These are phyloP conservation scores for Pangasius mekongensis DNA, from an alignment of 2,797 vertebrate species.

Conservation along the genomic window DNA sequence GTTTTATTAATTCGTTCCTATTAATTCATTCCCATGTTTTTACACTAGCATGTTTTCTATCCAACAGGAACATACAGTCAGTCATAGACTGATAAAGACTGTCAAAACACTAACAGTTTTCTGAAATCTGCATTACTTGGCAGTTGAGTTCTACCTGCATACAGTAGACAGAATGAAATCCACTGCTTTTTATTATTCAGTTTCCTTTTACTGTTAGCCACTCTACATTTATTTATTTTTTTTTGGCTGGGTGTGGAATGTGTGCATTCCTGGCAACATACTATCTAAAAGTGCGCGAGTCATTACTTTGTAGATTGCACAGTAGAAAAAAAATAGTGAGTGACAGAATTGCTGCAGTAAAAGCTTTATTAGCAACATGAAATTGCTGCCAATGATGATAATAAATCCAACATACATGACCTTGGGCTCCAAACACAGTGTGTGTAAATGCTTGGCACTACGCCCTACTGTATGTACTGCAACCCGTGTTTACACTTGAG, in stretches of 20 bases:
- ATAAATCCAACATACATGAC: not conserved
- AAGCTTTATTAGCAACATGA: not conserved
- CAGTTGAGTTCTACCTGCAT: not conserved
- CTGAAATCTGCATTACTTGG: not conserved
- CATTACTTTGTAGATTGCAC: not conserved
- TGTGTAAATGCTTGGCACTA: conserved; percentile 13
- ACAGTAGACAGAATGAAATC: conserved; percentile 2
- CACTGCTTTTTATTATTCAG: not conserved
- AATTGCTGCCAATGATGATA: not conserved
- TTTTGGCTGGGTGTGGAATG: not conserved
- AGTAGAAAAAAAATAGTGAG: not conserved
- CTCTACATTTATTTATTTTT: not conserved
- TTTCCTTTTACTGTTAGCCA: conserved; percentile 3
- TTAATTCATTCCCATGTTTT: too few species aligned
- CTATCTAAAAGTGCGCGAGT: not conserved
- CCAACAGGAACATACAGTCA: not conserved
- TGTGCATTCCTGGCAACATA: conserved; percentile 20
- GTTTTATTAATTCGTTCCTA: too few species aligned
- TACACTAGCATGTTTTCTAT: too few species aligned
- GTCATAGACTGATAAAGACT: not conserved
- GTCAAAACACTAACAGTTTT: conserved; percentile 5
- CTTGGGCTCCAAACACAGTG: not conserved
- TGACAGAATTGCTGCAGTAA: not conserved
- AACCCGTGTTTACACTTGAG: not conserved
- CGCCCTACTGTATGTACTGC: conserved; percentile 5